These are phyloP conservation scores for Poeciliopsis presidionis DNA, from an alignment of 2,797 vertebrate species.

Conservation along the genomic window DNA sequence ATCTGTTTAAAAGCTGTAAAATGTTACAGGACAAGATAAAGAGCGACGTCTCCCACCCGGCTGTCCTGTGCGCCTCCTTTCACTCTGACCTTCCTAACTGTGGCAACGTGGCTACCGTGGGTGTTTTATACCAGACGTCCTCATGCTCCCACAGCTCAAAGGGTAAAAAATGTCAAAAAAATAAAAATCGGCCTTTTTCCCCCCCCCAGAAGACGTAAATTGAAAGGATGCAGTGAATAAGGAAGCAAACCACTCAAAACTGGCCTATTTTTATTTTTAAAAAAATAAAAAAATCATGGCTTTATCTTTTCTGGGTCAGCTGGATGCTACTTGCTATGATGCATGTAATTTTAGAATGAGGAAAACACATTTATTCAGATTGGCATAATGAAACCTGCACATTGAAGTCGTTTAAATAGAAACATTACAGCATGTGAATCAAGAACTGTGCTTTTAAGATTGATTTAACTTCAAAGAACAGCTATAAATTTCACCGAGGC, in stretches of 20 bases:
- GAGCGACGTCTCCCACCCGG: conserved; percentile 63
- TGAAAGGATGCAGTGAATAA: conserved; percentile 23
- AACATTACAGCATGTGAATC: not conserved
- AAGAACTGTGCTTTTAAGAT: not conserved
- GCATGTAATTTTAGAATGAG: conserved; percentile 25
- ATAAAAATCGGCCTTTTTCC: conserved; percentile 24
- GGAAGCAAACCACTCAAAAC: conserved; percentile 24
- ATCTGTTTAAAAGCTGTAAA: conserved; percentile 7
- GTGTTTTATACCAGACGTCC: conserved; percentile 76
- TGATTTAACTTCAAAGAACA: not conserved
- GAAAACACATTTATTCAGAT: conserved; percentile 4
- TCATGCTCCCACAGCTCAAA: conserved; percentile 49
- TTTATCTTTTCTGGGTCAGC: conserved; percentile 55
- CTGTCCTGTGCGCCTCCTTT: conserved; percentile 60
- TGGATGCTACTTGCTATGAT: conserved; percentile 26
- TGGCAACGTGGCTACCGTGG: conserved; percentile 79
- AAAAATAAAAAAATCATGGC: conserved; percentile 24
- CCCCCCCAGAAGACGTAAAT: conserved; percentile 21
- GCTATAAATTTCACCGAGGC: not conserved
- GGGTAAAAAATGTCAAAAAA: conserved; percentile 16
- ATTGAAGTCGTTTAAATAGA: not conserved
- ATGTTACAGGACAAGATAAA: not conserved
- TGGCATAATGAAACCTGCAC: not conserved
- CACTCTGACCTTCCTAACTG: conserved; percentile 80
- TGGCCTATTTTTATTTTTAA: conserved; percentile 24